These are phyloP conservation scores for Halesus radiatus DNA, from an alignment of 1,140 invertebrate species.

Conservation along the genomic window DNA sequence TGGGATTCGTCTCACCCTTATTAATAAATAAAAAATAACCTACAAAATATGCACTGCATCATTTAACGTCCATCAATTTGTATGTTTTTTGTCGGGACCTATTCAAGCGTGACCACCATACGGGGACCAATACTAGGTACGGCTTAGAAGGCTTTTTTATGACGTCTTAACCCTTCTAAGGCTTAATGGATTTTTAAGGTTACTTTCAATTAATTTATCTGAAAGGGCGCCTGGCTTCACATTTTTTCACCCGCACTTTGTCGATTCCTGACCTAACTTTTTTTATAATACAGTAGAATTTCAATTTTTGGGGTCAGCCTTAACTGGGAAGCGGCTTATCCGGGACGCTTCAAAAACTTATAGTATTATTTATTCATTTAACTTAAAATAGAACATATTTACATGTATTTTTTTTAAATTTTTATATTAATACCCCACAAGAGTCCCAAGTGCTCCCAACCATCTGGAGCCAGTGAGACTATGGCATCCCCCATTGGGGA, in stretches of 20 bases:
- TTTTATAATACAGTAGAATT: not conserved
- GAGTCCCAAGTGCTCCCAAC: too few relatives aligned
- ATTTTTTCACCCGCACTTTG: conserved; percentile 40
- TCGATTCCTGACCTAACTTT: conserved; percentile 17
- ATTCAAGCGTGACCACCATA: conserved; percentile 46
- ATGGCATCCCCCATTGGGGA: too few relatives aligned
- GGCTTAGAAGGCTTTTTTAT: conserved; percentile 32
- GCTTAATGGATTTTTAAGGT: conserved; percentile 57
- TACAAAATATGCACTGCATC: conserved; percentile 25
- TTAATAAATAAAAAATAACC: conserved; percentile 35
- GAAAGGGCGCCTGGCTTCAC: conserved; percentile 42
- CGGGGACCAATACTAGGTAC: conserved; percentile 6
- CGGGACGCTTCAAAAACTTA: too few relatives aligned
- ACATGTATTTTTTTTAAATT: too few relatives aligned
- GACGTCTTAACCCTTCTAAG: conserved; percentile 53
- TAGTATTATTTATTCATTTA: too few relatives aligned
- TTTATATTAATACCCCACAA: too few relatives aligned
- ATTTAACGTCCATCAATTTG: conserved; percentile 47
- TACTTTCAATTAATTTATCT: conserved; percentile 57
- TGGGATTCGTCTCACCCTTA: not conserved
- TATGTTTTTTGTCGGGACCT: conserved; percentile 35
- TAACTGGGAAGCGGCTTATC: too few relatives aligned
- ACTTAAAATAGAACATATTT: too few relatives aligned
- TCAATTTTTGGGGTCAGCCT: too few relatives aligned
- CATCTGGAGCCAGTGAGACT: too few relatives aligned